Evolutionary conservation across 2,797 vertebrate species (phyloP).

Genomic region (Dendrocincla fuliginosa): DNA sequence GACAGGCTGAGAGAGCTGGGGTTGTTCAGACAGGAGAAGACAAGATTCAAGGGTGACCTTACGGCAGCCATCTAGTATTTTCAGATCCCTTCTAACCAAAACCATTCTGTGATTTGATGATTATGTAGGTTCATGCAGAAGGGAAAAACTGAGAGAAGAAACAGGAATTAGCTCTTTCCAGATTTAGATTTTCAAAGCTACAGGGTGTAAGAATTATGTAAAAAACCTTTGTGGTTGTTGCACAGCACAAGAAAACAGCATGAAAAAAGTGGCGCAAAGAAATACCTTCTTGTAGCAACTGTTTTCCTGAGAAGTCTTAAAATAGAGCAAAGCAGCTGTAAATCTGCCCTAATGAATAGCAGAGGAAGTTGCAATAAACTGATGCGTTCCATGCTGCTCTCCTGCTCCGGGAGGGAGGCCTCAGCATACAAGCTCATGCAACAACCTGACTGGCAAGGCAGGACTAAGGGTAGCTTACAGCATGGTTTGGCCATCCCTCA

Average conservation of each 20-base stretch:
- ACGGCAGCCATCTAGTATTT: not conserved
- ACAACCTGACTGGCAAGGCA: not conserved
- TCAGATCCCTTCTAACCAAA: not conserved
- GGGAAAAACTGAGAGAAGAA: not conserved
- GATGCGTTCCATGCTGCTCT: fast-evolving
- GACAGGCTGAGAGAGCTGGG: not conserved
- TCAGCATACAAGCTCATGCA: fast-evolving
- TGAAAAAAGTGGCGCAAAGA: not conserved
- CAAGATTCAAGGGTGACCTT: fast-evolving
- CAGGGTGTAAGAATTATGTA: not conserved
- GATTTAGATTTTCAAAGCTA: not conserved
- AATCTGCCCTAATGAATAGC: not conserved
- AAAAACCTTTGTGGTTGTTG: not conserved
- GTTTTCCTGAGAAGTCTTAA: not conserved
- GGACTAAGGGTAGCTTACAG: not conserved
- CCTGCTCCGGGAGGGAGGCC: not conserved
- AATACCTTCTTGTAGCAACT: not conserved
- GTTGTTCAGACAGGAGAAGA: not conserved
- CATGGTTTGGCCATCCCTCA: not conserved
- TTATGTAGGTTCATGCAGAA: not conserved
- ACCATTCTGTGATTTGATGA: not conserved
- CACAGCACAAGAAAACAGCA: not conserved
- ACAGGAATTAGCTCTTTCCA: not conserved
- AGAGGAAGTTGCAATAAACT: not conserved
- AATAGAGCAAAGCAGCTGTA: not conserved